phyloP scores from a whole-genome alignment of 2,113 vertebrate genomes.

The Silurus asotus region DNA sequence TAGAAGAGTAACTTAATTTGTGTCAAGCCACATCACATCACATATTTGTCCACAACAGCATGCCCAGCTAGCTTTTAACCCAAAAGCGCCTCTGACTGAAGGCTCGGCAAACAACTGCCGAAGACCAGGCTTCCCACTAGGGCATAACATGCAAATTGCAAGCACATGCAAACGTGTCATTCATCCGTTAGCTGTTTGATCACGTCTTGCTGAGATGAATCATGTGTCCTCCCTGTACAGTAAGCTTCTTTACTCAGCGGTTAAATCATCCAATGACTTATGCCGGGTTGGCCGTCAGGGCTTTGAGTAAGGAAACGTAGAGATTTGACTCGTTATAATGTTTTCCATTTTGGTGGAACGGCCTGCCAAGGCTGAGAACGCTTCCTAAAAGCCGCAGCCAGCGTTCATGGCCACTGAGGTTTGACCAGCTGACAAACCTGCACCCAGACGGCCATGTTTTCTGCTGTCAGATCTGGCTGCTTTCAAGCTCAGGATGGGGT shows the following conservation, averaged over 20 bases:
- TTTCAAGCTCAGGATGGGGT: conserved; percentile 38
- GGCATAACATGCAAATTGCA: conserved; percentile 9
- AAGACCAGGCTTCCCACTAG: conserved; percentile 6
- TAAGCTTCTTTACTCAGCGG: conserved; percentile 38
- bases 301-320: conserved; percentile 27
- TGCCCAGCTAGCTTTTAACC: background rate
- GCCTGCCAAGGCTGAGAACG: conserved; percentile 47
- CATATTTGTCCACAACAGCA: background rate
- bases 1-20: background rate
- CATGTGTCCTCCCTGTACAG: conserved; percentile 33
- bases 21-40: background rate
- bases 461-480: conserved; percentile 22
- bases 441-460: conserved; percentile 13
- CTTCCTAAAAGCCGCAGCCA: conserved; percentile 52
- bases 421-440: conserved; percentile 42
- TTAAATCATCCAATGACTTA: conserved; percentile 47
- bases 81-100: background rate
- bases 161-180: conserved; percentile 27
- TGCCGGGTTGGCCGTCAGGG: conserved; percentile 40
- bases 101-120: background rate
- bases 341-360: conserved; percentile 49
- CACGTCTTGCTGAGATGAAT: conserved; percentile 34
- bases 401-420: conserved; percentile 40
- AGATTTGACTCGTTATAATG: conserved; percentile 43
- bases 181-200: conserved; percentile 27